These are phyloP conservation scores for Himantopus leucocephalus DNA, from an alignment of 2,113 vertebrate genomes.

Conservation along the genomic window DNA sequence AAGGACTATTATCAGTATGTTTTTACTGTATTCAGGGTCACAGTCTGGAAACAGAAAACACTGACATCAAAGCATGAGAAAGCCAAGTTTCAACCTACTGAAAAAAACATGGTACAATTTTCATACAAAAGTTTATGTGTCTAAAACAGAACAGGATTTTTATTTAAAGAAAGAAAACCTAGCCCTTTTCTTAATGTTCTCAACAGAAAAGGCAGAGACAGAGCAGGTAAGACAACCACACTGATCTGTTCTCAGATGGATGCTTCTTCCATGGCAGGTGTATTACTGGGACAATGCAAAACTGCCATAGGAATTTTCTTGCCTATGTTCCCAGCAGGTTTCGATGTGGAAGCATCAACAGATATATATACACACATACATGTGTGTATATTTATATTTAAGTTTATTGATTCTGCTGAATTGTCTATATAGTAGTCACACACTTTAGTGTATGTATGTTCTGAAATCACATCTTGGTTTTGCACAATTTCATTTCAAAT, in stretches of 20 bases:
- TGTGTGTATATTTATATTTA: background rate
- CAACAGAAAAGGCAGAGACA: background rate
- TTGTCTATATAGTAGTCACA: background rate
- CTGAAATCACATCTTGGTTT: background rate
- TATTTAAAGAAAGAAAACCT: background rate
- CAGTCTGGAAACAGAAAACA: background rate
- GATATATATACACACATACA: background rate
- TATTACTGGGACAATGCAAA: background rate
- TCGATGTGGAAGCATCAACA: background rate
- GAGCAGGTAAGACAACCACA: background rate
- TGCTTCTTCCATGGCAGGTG: background rate
- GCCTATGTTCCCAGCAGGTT: background rate
- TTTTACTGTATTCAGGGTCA: background rate
- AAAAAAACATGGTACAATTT: background rate
- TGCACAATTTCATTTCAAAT: background rate
- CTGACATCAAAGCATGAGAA: background rate
- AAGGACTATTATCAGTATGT: background rate
- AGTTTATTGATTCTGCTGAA: background rate
- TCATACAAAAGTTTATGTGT: background rate
- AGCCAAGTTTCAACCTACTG: background rate
- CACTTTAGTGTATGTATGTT: background rate
- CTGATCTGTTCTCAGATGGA: background rate
- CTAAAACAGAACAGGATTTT: background rate
- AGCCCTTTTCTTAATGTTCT: background rate
- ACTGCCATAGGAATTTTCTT: background rate